Conservation (phyloP, 2,797 vertebrate species). For the Malurus splendens region DNA sequence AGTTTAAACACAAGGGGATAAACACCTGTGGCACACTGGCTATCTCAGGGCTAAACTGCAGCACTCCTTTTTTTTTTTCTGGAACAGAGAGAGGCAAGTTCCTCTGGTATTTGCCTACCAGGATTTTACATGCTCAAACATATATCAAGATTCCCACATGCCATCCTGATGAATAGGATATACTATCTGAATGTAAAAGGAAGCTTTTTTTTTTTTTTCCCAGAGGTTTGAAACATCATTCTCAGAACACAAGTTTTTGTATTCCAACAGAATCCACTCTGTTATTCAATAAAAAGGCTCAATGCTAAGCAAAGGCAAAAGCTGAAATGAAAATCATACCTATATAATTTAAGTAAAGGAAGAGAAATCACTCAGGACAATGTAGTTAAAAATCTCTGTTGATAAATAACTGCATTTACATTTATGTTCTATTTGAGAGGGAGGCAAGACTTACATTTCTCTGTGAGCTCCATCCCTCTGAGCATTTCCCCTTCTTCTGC, state of each 20-base stretch:
- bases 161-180: not conserved
- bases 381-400: not conserved
- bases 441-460: constrained; percentile 64
- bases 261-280: not conserved
- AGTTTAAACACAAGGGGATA: not conserved
- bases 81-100: not conserved
- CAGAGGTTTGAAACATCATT: not conserved
- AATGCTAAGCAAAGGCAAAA: not conserved
- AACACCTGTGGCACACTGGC: not conserved
- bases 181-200: not conserved
- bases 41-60: not conserved
- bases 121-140: constrained; percentile 5
- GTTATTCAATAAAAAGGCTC: not conserved
- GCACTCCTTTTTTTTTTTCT: not conserved
- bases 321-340: not conserved
- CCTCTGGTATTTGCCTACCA: not conserved
- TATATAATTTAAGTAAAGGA: not conserved
- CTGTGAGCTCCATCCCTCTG: not conserved
- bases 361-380: not conserved
- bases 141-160: not conserved
- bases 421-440: not conserved
- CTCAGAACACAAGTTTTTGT: not conserved
- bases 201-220: accelerated
- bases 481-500: not conserved
- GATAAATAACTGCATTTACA: not conserved